phyloP scores from a whole-genome alignment of 1,140 invertebrate genomes.

The Heliconius hewitsoni region DNA sequence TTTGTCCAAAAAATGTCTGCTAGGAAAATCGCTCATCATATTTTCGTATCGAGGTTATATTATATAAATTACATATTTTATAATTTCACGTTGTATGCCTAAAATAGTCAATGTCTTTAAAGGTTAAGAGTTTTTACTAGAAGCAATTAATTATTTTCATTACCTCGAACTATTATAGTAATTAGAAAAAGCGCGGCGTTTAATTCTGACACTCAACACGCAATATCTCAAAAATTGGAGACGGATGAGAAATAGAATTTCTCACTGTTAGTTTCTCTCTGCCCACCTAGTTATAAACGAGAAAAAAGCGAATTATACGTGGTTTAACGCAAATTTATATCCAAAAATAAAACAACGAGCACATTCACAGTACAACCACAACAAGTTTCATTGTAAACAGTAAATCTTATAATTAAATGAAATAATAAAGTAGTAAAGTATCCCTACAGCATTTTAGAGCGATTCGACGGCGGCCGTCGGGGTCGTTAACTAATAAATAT shows the following conservation, averaged over 20 bases:
- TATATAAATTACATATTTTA: too few relatives aligned
- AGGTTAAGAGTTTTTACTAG: too few relatives aligned
- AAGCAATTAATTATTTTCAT: not conserved
- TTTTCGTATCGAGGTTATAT: too few relatives aligned
- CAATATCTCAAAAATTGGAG: not conserved
- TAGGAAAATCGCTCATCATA: too few relatives aligned
- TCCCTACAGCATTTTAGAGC: conserved; percentile 37
- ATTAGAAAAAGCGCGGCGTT: not conserved
- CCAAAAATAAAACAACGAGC: not conserved
- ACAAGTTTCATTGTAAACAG: conserved; percentile 24
- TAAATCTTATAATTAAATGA: conserved; percentile 41
- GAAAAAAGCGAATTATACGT: not conserved
- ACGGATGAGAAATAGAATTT: too few relatives aligned
- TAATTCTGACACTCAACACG: not conserved
- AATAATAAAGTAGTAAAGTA: conserved; percentile 21
- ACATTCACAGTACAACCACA: not conserved
- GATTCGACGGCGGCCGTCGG: conserved; percentile 41
- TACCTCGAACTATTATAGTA: not conserved
- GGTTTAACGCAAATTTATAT: not conserved
- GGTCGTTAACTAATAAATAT: conserved; percentile 49
- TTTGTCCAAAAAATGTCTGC: too few relatives aligned
- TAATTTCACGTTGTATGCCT: too few relatives aligned
- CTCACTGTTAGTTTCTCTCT: not conserved
- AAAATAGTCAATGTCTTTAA: too few relatives aligned
- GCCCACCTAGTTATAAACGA: too few relatives aligned